Evolutionary conservation across 2,797 vertebrate genomes (phyloP), one percentile per base, ranked within the genome.

Genomic region (Falco columbarius): DNA sequence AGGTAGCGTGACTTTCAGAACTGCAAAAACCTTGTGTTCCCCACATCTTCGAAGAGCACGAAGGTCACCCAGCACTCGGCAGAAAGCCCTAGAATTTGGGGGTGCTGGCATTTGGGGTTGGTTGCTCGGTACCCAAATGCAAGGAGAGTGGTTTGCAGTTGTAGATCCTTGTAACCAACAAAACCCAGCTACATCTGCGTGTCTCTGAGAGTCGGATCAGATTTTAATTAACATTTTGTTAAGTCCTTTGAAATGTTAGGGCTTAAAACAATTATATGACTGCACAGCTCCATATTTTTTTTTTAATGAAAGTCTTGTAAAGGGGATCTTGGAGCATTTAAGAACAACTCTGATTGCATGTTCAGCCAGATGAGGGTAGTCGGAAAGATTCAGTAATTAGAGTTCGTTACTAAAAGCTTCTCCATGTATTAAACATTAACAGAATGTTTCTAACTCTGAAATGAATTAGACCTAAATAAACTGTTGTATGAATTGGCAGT

Each of bases 191-290:
- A 11, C 10, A 9, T 49, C 55, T 91, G 46, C 29, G 5, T 12
- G 27, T 47, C 52, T 54, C 12, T 30, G 14, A 1, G 8, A 75
- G 71, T 8, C 51, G 65, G 63, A 90, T 68, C 63, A 62, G 54
- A 36, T 80, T 93, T 94, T 91, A 95, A 95, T 93, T 89, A 91
- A 59, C 40, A 12, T 68, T 72, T 72, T 62, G 44, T 75, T 67
- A 95, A 86, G 34, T 85, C 77, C 71, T 90, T 93, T 93, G 83
- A 85, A 95, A 92, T 56, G 52, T 71, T 89, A 67, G 89, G 90
- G 67, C 85, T 97, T 96, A 77, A 91, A 87, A 71, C 58, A 93
- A 62, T 80, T 81, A 44, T 12, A 21, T 22, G 61, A 74, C 42
- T 77, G 52, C 36, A 36, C 5, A 63, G 71, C 29, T 90, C 52